A percentile compares a stretch with the other conserved stretches of the same genome.
Conservation (phyloP, 1,140 invertebrate genomes). For the Bradysia coprophila region DNA sequence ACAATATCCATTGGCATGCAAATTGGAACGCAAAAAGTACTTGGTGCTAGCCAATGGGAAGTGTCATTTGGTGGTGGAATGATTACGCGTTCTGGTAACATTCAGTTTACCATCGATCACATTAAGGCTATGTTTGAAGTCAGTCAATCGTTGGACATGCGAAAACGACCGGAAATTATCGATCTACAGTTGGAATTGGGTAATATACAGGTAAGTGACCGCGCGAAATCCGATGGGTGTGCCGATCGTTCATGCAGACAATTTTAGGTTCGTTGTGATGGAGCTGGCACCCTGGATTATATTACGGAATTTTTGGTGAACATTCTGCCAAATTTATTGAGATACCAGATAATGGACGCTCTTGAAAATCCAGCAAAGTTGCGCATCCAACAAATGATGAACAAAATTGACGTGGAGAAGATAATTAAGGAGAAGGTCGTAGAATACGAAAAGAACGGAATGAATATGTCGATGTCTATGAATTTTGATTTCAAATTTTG, state of each 20-base stretch:
- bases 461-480: no score
- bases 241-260: no score
- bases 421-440: slow-evolving; percentile 44
- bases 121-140: slow-evolving; percentile 41
- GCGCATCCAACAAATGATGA: slow-evolving; percentile 39
- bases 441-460: slow-evolving; percentile 36
- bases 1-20: slow-evolving; percentile 24
- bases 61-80: slow-evolving; percentile 43
- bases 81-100: slow-evolving; percentile 44
- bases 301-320: slow-evolving; percentile 57
- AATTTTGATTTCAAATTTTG: slow-evolving; percentile 13
- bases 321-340: slow-evolving; percentile 58
- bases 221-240: no score
- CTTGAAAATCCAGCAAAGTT: slow-evolving; percentile 51
- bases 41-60: slow-evolving; percentile 61
- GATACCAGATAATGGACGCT: slow-evolving; percentile 70
- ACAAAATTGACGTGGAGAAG: slow-evolving; percentile 51
- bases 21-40: slow-evolving; percentile 54
- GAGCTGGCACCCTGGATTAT: slow-evolving; percentile 65
- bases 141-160: slow-evolving; percentile 54
- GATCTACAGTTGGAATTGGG: slow-evolving; percentile 60
- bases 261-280: slow-evolving; percentile 34
- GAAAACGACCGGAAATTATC: slow-evolving; percentile 46
- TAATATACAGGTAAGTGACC: slow-evolving; percentile 49
- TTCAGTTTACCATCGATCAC: slow-evolving; percentile 57